Conservation (phyloP, 2,113 vertebrate species). For the Nycticorax nycticorax region DNA sequence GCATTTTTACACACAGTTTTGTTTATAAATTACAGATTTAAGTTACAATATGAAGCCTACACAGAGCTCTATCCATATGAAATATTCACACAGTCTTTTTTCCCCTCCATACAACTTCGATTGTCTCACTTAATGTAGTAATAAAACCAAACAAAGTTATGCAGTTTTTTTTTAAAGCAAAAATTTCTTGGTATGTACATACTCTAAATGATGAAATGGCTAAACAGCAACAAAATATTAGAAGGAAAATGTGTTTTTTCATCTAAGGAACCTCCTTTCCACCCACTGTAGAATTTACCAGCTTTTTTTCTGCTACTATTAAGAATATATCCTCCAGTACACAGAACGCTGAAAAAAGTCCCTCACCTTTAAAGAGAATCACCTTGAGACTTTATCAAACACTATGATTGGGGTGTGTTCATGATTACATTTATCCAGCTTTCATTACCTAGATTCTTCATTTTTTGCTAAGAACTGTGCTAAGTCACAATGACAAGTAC, state of each 20-base stretch:
- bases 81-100: constrained; percentile 73
- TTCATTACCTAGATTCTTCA: neutral
- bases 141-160: constrained; percentile 22
- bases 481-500: constrained; percentile 40
- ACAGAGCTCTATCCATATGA: constrained; percentile 72
- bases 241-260: neutral
- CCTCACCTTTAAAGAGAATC: constrained; percentile 29
- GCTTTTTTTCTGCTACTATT: neutral
- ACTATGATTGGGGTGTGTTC: neutral
- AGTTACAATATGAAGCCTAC: constrained; percentile 73
- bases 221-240: constrained; percentile 15
- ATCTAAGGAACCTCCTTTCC: neutral
- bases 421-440: constrained; percentile 13
- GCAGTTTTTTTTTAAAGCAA: constrained; percentile 27
- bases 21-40: constrained; percentile 75
- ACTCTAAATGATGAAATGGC: neutral
- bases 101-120: constrained; percentile 36
- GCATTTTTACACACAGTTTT: constrained; percentile 80
- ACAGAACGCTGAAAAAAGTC: neutral
- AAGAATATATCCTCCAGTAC: neutral
- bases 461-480: constrained; percentile 34
- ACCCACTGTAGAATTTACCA: neutral
- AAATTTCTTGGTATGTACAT: constrained; percentile 30
- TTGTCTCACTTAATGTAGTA: constrained; percentile 60
- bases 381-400: constrained; percentile 25